Evolutionary conservation across 2,797 vertebrate species (phyloP).

Genomic region (Trichosurus vulpecula): DNA sequence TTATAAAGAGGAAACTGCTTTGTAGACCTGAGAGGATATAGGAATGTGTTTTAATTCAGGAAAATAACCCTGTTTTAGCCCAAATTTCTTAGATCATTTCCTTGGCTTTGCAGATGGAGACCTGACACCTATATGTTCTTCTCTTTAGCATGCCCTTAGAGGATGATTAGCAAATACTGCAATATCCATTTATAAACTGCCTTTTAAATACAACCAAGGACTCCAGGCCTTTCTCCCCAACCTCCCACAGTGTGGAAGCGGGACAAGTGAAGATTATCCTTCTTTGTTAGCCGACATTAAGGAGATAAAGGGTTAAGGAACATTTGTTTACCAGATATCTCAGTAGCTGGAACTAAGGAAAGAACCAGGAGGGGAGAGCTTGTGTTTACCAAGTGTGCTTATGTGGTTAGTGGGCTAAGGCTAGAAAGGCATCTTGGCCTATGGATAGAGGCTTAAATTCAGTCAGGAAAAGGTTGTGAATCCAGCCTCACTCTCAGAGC

Average conservation of each 20-base stretch:
- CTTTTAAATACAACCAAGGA: slow-evolving; percentile 27
- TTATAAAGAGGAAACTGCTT: neutral
- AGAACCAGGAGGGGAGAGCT: neutral
- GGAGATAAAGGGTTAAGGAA: neutral
- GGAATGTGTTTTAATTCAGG: slow-evolving; percentile 47
- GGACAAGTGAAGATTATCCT: neutral
- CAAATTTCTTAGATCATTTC: slow-evolving; percentile 35
- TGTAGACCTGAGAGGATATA: neutral
- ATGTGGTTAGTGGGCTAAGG: neutral
- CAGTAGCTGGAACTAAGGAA: slow-evolving; percentile 47
- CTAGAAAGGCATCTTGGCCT: neutral
- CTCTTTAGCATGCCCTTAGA: neutral
- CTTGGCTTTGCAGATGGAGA: slow-evolving; percentile 34
- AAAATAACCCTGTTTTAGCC: slow-evolving; percentile 39
- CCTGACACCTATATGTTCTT: slow-evolving; percentile 24
- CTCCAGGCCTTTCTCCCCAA: neutral
- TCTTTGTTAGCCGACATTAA: slow-evolving; percentile 40
- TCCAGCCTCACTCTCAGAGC: neutral
- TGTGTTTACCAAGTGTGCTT: neutral
- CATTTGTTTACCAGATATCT: neutral
- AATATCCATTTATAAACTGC: slow-evolving; percentile 34
- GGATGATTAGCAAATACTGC: neutral
- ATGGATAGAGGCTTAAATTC: neutral
- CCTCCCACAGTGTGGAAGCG: neutral
- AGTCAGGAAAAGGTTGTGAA: neutral